Evolutionary conservation across 2,888 invertebrate genomes (phyloP).

Genomic region (Aspidiotus destructor): DNA sequence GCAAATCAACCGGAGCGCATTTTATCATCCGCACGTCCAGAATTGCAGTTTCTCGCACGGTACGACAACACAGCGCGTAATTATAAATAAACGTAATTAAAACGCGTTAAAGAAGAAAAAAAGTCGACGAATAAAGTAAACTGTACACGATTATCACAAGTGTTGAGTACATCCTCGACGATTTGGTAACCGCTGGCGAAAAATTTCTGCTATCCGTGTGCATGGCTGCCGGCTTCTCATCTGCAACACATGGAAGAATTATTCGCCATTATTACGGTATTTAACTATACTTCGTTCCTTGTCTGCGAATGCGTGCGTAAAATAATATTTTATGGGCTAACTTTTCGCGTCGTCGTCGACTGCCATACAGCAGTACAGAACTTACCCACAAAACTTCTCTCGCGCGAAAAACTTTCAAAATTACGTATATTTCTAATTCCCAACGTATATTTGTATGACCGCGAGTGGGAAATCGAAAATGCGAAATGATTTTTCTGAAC

Average conservation of each 20-base stretch:
- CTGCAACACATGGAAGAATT: slow-evolving; percentile 29
- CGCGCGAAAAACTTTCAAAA: too few relatives aligned
- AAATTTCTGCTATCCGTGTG: slow-evolving; percentile 29
- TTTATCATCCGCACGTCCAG: too few relatives aligned
- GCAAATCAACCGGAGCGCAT: too few relatives aligned
- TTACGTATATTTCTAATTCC: too few relatives aligned
- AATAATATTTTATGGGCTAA: slow-evolving; percentile 4
- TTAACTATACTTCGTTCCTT: too few relatives aligned
- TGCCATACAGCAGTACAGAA: background rate
- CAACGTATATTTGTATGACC: too few relatives aligned
- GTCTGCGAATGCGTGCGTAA: background rate
- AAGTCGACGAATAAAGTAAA: slow-evolving; percentile 13
- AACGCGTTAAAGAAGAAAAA: slow-evolving; percentile 4
- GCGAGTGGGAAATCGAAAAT: too few relatives aligned
- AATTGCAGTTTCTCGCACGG: too few relatives aligned
- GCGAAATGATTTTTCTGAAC: too few relatives aligned
- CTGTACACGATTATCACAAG: slow-evolving; percentile 31
- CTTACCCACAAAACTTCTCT: background rate
- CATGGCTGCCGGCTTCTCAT: slow-evolving; percentile 32
- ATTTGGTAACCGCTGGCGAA: slow-evolving; percentile 24
- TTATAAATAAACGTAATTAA: slow-evolving; percentile 15
- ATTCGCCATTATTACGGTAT: background rate
- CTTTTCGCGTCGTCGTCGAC: background rate
- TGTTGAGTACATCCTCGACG: slow-evolving; percentile 21
- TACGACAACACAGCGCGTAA: background rate